Conservation (phyloP, 2,888 invertebrate species). For the Caenorhabditis virilis region DNA sequence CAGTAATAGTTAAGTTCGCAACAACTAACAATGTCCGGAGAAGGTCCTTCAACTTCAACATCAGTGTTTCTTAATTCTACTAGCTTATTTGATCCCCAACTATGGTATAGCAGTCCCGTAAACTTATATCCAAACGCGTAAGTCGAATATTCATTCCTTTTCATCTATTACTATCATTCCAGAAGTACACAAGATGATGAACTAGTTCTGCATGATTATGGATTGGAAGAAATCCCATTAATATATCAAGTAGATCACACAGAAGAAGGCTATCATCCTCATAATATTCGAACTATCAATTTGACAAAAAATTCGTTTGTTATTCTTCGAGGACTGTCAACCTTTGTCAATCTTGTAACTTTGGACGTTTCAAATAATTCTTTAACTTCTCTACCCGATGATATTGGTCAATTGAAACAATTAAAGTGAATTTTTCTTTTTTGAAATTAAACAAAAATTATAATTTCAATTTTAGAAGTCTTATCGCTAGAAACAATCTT, state of each 20-base stretch:
- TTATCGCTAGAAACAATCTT: slow-evolving; percentile 87
- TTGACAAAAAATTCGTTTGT: slow-evolving; percentile 44
- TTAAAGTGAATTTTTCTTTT: slow-evolving; percentile 70
- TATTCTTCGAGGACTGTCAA: slow-evolving; percentile 22
- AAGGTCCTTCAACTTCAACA: not conserved
- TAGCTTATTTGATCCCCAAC: not conserved
- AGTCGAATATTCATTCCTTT: not conserved
- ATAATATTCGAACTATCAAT: slow-evolving; percentile 33
- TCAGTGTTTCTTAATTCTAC: not conserved
- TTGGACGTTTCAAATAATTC: slow-evolving; percentile 79
- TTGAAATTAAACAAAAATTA: not conserved
- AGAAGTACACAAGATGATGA: slow-evolving; percentile 11
- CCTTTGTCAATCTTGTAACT: slow-evolving; percentile 42
- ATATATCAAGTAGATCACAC: slow-evolving; percentile 22
- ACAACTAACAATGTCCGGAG: too few species aligned
- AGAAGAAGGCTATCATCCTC: slow-evolving; percentile 38
- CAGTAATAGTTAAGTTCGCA: too few species aligned
- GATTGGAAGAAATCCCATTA: slow-evolving; percentile 38
- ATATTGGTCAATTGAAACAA: slow-evolving; percentile 77
- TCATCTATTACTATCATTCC: not conserved
- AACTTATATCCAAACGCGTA: slow-evolving; percentile 1
- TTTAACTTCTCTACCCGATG: slow-evolving; percentile 79
- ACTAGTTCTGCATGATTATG: slow-evolving; percentile 29
- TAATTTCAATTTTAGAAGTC: slow-evolving; percentile 70
- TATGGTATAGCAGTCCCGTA: not conserved